A percentile compares a stretch with the other conserved stretches of the same genome.
Conservation (phyloP, 2,888 invertebrate genomes). For the Thecophora atra region DNA sequence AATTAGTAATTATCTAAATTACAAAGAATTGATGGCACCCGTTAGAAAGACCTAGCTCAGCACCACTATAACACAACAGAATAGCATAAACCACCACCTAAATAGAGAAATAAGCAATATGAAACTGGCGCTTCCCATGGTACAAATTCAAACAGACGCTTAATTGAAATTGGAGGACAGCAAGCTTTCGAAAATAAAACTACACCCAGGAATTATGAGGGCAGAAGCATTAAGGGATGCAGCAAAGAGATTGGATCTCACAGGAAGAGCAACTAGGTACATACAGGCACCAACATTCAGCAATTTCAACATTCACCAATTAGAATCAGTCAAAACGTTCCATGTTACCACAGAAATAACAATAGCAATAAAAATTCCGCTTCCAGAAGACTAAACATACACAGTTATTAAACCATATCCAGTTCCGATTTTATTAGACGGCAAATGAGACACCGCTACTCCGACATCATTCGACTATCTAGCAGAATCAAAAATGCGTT, state of each 20-base stretch:
- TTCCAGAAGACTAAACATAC: neutral
- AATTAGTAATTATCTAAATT: too few relatives aligned
- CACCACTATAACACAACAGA: neutral
- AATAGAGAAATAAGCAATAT: neutral
- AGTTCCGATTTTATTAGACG: conserved; percentile 1
- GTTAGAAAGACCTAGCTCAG: too few relatives aligned
- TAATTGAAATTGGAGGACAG: neutral
- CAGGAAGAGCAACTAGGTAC: neutral
- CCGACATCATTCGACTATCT: neutral
- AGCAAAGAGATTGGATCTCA: neutral
- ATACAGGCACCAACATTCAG: too few relatives aligned
- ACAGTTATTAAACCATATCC: conserved; percentile 4
- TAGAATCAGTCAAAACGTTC: neutral
- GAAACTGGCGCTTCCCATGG: neutral
- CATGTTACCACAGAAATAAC: neutral
- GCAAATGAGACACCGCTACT: neutral
- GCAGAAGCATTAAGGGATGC: too few relatives aligned
- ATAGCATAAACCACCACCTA: neutral
- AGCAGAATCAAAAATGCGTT: neutral
- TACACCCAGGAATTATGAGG: too few relatives aligned
- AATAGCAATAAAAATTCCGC: neutral
- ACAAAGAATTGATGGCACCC: too few relatives aligned
- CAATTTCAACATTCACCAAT: conserved; percentile 2
- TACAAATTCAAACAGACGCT: neutral
- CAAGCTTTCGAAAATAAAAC: neutral